Base-by-base conservation (phyloP, 1,140 invertebrate species). In the Zaprionus capensis region DNA sequence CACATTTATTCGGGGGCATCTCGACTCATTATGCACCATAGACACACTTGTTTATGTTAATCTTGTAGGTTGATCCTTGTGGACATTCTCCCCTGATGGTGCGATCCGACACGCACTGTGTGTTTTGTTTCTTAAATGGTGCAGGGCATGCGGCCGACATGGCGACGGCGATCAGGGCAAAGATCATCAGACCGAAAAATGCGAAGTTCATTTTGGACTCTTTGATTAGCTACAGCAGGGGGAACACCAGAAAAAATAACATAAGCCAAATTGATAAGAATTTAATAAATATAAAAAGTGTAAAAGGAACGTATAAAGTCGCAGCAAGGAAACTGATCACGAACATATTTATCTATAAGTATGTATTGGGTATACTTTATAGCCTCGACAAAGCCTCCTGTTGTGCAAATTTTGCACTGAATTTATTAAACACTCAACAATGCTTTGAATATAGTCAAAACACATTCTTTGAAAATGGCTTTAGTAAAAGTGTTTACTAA, bases 21-120 rank as follows among this genome's bases (percentile, higher is more conserved):
- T 56, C 4, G 28, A 9, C 1, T 20, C 12, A 20, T 11, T 70
- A 44, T 2, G 24, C 11, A 6, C 34, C 36, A 28, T 82, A 78
- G 6, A 92, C 85, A 61, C 91, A 92, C 41, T 75, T 82, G 69
- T 92, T 92, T 5, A 85, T 22, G 3, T 61, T 82, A 5, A 79
- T 4, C 24, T 76, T 81, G 17, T 82, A 91, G 46, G 49, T 38
- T 2, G 88, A 92, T 5, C 62, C 28, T 0, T 0, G 3, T 20
- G 91, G 91, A 53, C 91, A 92, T 2, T 82, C 76, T 34, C 91
- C 91, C n/a, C 55, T 72, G 46, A 92, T 85, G 14, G 81, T 58
- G 11, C 91, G 85, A 0, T 80, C 14, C 2, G 59, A 1, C 1
- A 69, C 31, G 64, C 91, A 92, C 0, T 53, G 5, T 4, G 36